Conservation (phyloP, 1,140 invertebrate genomes). For the Holcopasites calliopsidis region DNA sequence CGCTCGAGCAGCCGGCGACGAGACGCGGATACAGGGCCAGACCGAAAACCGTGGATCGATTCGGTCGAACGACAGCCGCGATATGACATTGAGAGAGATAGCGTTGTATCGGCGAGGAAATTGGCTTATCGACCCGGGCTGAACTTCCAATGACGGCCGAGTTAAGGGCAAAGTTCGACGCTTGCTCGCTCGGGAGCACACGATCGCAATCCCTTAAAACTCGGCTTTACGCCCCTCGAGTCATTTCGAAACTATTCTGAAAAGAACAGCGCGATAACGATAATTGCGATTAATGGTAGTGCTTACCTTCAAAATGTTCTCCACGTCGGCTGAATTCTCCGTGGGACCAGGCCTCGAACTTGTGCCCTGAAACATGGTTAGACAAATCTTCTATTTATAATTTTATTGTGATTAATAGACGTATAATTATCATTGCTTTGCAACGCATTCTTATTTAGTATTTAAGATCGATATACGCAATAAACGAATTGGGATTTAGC, state of each 20-base stretch:
- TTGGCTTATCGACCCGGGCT: conserved; percentile 54
- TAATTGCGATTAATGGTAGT: background rate
- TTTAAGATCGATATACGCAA: too few relatives aligned
- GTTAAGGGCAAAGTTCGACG: conserved; percentile 11
- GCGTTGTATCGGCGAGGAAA: conserved; percentile 51
- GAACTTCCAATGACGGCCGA: conserved; percentile 7
- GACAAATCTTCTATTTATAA: too few relatives aligned
- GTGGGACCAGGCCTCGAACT: conserved; percentile 56
- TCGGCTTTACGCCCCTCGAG: background rate
- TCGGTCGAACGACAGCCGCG: conserved; percentile 37
- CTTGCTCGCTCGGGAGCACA: background rate
- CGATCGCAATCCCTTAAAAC: background rate
- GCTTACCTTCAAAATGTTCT: conserved; percentile 73
- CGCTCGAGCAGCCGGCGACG: background rate
- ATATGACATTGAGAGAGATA: conserved; percentile 38
- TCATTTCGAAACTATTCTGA: background rate
- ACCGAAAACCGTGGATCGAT: conserved; percentile 46
- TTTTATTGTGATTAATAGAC: too few relatives aligned
- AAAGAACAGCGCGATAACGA: background rate
- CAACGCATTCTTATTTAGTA: too few relatives aligned
- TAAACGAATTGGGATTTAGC: too few relatives aligned
- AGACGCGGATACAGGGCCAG: conserved; percentile 24
- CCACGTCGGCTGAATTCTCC: conserved; percentile 68
- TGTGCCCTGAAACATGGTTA: conserved; percentile 63
- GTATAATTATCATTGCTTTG: too few relatives aligned